Evolutionary conservation across 2,797 vertebrate species (phyloP).

Genomic region (Xiphorhynchus erythropygius): DNA sequence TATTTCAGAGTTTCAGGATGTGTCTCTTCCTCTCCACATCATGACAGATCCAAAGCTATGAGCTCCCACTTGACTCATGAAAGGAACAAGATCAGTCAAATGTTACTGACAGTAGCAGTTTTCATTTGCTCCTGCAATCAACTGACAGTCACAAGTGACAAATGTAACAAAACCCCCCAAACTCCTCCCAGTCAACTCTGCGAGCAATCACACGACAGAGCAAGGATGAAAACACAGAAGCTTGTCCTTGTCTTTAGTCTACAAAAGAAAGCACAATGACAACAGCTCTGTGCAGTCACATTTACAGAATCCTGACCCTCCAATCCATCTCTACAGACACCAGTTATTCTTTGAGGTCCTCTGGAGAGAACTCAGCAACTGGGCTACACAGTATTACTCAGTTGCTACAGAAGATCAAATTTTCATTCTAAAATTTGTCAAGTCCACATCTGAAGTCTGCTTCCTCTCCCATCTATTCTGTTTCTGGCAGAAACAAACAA

Average conservation of each 20-base stretch:
- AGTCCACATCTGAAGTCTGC: neutral
- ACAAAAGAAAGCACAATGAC: neutral
- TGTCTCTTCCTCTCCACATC: neutral
- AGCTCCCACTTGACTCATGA: neutral
- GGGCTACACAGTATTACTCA: neutral
- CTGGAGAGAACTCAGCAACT: neutral
- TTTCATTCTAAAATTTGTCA: neutral
- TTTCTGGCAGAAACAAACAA: neutral
- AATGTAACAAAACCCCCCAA: neutral
- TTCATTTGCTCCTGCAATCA: neutral
- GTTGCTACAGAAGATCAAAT: neutral
- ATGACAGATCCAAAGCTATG: neutral
- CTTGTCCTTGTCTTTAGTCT: neutral
- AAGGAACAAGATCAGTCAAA: neutral
- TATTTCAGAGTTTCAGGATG: neutral
- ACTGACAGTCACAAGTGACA: neutral
- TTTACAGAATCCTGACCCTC: neutral
- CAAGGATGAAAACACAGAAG: neutral
- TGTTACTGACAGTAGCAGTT: neutral
- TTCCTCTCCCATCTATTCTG: neutral
- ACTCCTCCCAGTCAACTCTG: neutral
- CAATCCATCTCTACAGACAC: neutral
- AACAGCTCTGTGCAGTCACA: neutral
- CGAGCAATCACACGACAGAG: neutral
- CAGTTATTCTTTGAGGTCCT: neutral